Percentiles rank a stretch among this genome's conserved stretches.
These are phyloP conservation scores for Pogonocichla stellata DNA, from an alignment of 2,113 vertebrate genomes.

Conservation along the genomic window DNA sequence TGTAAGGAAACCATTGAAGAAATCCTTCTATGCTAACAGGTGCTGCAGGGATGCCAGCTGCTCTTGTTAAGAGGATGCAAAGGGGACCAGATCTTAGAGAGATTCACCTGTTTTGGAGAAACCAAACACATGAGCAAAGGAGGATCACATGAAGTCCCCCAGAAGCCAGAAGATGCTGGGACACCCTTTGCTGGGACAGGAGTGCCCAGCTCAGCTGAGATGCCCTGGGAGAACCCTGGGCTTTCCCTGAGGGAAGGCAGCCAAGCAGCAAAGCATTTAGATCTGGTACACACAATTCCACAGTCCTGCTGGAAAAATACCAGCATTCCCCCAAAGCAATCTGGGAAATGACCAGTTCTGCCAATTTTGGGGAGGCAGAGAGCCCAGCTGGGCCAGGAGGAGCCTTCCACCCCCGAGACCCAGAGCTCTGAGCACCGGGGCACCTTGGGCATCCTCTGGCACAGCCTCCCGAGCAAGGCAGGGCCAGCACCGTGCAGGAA, in stretches of 20 bases:
- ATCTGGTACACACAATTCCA: accelerated
- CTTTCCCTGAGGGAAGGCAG: neutral
- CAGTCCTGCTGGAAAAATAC: neutral
- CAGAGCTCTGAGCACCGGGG: neutral
- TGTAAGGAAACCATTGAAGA: neutral
- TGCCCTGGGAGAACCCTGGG: accelerated
- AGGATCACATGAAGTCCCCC: neutral
- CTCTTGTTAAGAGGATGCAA: neutral
- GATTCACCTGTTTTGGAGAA: neutral
- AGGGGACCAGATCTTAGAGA: neutral
- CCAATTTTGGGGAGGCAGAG: accelerated
- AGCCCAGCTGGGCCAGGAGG: neutral
- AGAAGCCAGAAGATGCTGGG: neutral
- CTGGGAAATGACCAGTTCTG: neutral
- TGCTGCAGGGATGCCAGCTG: neutral
- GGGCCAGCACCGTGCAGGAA: neutral
- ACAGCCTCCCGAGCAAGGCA: neutral
- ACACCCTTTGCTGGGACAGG: accelerated
- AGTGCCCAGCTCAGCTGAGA: accelerated
- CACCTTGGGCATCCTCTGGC: neutral
- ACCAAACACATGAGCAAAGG: neutral
- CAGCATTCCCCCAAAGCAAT: neutral
- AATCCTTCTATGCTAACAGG: neutral
- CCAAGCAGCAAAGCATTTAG: neutral
- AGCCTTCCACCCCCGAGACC: accelerated